Base-by-base conservation (phyloP, 2,113 vertebrate genomes). In the Salvator merianae region DNA sequence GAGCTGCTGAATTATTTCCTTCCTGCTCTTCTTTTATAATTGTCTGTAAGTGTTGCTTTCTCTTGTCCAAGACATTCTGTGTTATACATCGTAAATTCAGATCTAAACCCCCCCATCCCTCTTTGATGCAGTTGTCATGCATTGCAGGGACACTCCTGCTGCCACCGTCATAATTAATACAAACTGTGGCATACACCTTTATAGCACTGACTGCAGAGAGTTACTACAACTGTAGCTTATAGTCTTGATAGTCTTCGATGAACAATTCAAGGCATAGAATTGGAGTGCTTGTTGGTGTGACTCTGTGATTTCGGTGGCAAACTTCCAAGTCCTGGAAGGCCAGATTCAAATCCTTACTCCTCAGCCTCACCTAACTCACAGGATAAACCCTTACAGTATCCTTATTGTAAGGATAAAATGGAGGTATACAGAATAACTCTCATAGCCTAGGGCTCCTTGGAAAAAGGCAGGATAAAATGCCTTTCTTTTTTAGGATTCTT, bases 1-100 rank as follows among this genome's bases (percentile, higher is more conserved):
- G 7, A 65, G 72, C 86, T 89, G 86, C 91, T 62, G 86, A 85
- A 78, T 82, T 73, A 30, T 26, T 72, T 47, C 43, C 59, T 55
- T 85, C 84, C 70, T 26, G 28, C 47, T 81, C 84, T 63, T 55
- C 6, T 10, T 16, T 71, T 81, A 40, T 38, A 59, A 40, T 71
- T 72, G 14, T 59, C 47, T 81, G 26, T 24, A 81, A 81, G 59
- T 13, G 66, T 55, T 36, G 7, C 34, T 18, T 71, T 76, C 20
- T 3, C 7, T 34, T 62, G 20, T 36, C 32, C n/a, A 13, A 26
- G 36, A 7, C 55, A 66, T 74, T 82, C 55, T 83, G 28, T 74
- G 38, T 20, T 75, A 28, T 47, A 9, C 40, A 3, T 1, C 38
- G 22, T 32, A 2, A 82, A 8, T 55, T 34, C 62, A 43, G 18